A percentile compares a stretch with the other conserved stretches of the same genome.
Evolutionary conservation across 2,888 invertebrate species (phyloP).

Genomic region (Crematogaster levior): DNA sequence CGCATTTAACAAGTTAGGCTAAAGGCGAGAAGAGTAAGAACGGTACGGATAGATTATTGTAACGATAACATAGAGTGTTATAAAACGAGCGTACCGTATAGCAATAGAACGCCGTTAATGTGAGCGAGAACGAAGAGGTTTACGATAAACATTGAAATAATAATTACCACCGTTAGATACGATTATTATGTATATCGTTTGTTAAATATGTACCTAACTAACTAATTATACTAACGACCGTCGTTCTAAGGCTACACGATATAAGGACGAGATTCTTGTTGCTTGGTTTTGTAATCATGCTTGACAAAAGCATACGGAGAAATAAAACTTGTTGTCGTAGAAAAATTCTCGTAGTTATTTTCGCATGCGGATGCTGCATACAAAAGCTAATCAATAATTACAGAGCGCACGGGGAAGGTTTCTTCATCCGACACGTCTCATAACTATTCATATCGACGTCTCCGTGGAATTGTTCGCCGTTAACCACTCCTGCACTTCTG

Average conservation of each 20-base stretch:
- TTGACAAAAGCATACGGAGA: constrained; percentile 83
- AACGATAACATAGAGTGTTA: constrained; percentile 57
- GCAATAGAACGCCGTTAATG: constrained; percentile 65
- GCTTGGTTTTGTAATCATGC: constrained; percentile 86
- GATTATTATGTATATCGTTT: constrained; percentile 80
- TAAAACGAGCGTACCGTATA: constrained; percentile 70
- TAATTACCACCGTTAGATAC: constrained; percentile 78
- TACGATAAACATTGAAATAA: constrained; percentile 71
- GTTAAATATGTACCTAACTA: constrained; percentile 83
- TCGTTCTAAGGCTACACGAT: constrained; percentile 81
- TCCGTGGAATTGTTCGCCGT: constrained; percentile 40
- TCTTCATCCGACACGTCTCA: not conserved
- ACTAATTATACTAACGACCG: constrained; percentile 72
- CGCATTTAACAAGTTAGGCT: constrained; percentile 62
- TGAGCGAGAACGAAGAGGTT: constrained; percentile 52
- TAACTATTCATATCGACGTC: constrained; percentile 18
- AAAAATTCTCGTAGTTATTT: constrained; percentile 58
- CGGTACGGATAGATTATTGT: constrained; percentile 62
- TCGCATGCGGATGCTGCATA: not conserved
- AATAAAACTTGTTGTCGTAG: constrained; percentile 85
- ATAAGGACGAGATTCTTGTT: constrained; percentile 84
- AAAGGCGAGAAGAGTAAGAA: constrained; percentile 52
- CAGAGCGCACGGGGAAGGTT: not conserved
- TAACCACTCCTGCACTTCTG: constrained; percentile 72
- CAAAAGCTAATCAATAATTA: constrained; percentile 4